These are phyloP conservation scores for Pyrrhosoma nymphula DNA, from an alignment of 2,888 invertebrate species.

Conservation along the genomic window DNA sequence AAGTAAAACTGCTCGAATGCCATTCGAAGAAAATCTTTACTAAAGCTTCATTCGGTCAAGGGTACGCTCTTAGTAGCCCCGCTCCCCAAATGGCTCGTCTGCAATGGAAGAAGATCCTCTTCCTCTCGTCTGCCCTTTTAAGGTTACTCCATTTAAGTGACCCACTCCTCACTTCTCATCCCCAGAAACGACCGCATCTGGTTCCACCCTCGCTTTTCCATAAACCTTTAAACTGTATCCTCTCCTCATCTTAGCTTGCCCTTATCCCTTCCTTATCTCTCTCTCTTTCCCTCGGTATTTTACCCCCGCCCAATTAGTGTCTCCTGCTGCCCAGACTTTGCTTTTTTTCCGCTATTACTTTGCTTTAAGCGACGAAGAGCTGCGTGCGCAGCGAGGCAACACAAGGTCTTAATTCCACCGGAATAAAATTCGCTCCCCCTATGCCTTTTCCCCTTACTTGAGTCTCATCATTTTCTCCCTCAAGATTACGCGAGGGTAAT, in stretches of 20 bases:
- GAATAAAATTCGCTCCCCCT: not conserved
- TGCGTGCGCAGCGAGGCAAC: not conserved
- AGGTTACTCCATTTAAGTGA: not conserved
- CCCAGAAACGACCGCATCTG: constrained; percentile 23
- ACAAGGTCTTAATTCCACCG: not conserved
- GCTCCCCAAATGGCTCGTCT: not conserved
- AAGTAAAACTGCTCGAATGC: not conserved
- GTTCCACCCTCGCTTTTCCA: constrained; percentile 8
- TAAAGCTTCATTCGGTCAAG: not conserved
- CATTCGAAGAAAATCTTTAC: not conserved
- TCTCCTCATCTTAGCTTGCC: not conserved
- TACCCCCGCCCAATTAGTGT: constrained; percentile 3
- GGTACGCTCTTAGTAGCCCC: not conserved
- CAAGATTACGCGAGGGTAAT: not conserved
- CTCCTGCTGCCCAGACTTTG: not conserved
- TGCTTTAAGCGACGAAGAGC: not conserved
- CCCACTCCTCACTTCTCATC: not conserved
- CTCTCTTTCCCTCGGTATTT: not conserved
- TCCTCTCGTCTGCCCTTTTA: not conserved
- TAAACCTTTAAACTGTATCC: constrained; percentile 16
- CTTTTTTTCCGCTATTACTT: not conserved
- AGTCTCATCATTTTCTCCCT: not conserved
- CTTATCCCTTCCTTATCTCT: not conserved
- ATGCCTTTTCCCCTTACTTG: not conserved
- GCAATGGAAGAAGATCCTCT: not conserved